Evolutionary conservation across 2,113 vertebrate species (phyloP).

Genomic region (Larimichthys crocea): DNA sequence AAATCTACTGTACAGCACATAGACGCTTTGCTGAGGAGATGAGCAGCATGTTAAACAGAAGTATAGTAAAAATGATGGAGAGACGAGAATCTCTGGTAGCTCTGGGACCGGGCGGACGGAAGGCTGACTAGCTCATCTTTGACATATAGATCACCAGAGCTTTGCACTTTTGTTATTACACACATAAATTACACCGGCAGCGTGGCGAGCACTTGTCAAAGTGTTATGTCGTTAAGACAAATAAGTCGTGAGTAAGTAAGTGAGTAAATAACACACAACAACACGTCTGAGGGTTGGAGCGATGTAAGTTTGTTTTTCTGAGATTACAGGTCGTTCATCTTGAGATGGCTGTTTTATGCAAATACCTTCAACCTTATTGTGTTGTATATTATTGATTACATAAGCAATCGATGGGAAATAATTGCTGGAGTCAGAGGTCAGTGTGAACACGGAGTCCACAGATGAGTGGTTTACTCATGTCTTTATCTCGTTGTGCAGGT

Average conservation of each 20-base stretch:
- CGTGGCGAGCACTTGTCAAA: constrained; percentile 45
- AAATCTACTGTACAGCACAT: neutral
- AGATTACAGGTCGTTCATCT: constrained; percentile 58
- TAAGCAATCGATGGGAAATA: constrained; percentile 45
- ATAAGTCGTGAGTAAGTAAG: constrained; percentile 30
- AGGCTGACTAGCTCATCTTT: constrained; percentile 38
- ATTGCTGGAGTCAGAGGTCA: constrained; percentile 40
- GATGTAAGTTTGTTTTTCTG: constrained; percentile 13
- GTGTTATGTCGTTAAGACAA: constrained; percentile 47
- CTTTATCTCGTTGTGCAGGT: neutral
- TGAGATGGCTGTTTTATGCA: constrained; percentile 45
- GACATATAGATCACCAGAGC: constrained; percentile 55
- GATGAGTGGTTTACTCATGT: neutral
- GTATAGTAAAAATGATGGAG: neutral
- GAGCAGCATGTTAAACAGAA: constrained; percentile 4
- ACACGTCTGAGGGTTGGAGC: constrained; percentile 43
- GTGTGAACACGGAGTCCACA: neutral
- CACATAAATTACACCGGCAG: constrained; percentile 52
- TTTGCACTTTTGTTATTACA: constrained; percentile 60
- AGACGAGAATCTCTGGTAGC: neutral
- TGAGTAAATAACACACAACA: constrained; percentile 53
- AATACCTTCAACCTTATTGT: constrained; percentile 38
- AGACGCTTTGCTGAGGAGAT: neutral
- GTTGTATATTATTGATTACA: constrained; percentile 49
- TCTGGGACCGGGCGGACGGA: constrained; percentile 19